Base-by-base conservation (phyloP, 2,113 vertebrate species). In the Phasianus colchicus region DNA sequence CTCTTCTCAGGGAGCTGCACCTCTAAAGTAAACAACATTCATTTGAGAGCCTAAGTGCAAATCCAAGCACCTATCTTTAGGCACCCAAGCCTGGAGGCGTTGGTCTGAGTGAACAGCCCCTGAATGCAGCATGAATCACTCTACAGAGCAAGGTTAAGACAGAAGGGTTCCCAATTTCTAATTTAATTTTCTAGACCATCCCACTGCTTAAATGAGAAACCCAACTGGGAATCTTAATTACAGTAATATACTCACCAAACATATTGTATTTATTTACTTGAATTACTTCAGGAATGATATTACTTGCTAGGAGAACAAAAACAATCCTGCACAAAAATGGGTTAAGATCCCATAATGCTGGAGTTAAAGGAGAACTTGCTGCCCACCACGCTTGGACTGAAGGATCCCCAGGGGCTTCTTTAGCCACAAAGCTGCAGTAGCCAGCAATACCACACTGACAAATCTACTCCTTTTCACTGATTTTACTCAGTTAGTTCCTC, bases 191-290 rank as follows among this genome's bases (percentile, higher is more conserved):
- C 76, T 86, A 2, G 4, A 54, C 73, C 40, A 82, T 87, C 77
- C 58, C 88, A 24, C 83, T 92, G 81, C 65, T 90, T 88, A 89
- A 96, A 82, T 73, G 71, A 96, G 91, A 91, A 91, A 65, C 40
- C 63, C 85, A 95, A 3, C 58, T 40, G 75, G 93, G 75, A 95
- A 66, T 82, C 92, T 92, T 93, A 82, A 92, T 90, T 95, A 90
- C 83, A 84, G 83, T 82, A 92, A 90, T 90, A 90, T 50, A 84
- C 77, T 92, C 83, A 83, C 71, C 45, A 92, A 93, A 87, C 57
- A 84, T 89, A 86, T 47, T 90, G 79, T 55, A 70, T 86, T 86
- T 29, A 88, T 90, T 90, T 90, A 69, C 81, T 90, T 78, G 12
- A 89, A 93, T 93, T 96, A 82, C 83, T 94, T 84, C 40, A 84